Conservation (phyloP, 2,888 invertebrate species). For the Tipula helvola region DNA sequence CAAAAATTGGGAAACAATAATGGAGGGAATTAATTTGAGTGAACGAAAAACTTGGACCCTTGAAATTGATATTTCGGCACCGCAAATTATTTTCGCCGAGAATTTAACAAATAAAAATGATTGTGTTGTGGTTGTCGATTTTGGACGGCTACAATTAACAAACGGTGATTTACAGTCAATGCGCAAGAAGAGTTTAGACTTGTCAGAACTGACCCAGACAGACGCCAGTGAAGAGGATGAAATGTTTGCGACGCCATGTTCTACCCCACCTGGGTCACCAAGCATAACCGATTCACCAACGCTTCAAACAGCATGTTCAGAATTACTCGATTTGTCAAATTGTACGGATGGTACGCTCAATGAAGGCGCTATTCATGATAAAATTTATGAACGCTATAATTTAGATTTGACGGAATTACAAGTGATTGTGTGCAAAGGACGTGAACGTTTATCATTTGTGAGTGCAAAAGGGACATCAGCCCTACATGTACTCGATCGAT, state of each 20-base stretch:
- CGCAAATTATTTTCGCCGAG: conserved; percentile 83
- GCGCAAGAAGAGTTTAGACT: not conserved
- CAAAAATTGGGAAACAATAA: conserved; percentile 63
- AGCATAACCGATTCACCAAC: conserved; percentile 42
- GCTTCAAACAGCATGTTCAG: conserved; percentile 25
- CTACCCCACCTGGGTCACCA: conserved; percentile 68
- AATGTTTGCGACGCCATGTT: conserved; percentile 72
- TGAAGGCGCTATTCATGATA: conserved; percentile 49
- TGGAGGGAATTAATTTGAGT: conserved; percentile 48
- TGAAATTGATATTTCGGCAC: conserved; percentile 84
- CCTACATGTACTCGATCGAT: conserved; percentile 73
- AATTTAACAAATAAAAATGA: conserved; percentile 62
- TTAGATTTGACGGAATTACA: conserved; percentile 74
- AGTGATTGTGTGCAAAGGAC: conserved; percentile 75
- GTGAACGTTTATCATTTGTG: conserved; percentile 83
- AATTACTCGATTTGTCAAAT: conserved; percentile 27
- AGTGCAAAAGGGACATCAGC: conserved; percentile 72
- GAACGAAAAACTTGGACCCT: conserved; percentile 72
- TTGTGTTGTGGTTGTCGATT: conserved; percentile 74
- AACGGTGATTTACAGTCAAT: conserved; percentile 23
- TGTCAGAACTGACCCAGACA: conserved; percentile 16
- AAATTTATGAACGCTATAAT: conserved; percentile 64
- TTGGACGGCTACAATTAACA: conserved; percentile 57
- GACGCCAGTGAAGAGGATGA: conserved; percentile 30
- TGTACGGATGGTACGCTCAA: conserved; percentile 47